Percentiles rank a stretch among this genome's conserved stretches.
Evolutionary conservation across 2,113 vertebrate genomes (phyloP).

Genomic region (Falco punctatus): DNA sequence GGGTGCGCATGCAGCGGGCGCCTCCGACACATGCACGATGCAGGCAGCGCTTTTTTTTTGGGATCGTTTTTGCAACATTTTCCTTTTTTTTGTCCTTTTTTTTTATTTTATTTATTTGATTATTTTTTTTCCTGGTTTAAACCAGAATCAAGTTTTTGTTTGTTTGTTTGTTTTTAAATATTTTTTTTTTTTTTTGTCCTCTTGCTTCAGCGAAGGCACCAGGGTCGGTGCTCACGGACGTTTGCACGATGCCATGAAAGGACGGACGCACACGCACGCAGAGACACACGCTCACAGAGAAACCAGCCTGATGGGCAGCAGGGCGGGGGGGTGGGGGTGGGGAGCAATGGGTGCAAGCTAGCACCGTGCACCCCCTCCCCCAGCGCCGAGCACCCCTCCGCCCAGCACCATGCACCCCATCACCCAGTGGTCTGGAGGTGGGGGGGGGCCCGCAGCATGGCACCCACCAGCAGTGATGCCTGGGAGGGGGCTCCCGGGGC

Average conservation of each 20-base stretch:
- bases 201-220: background rate
- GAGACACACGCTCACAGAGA: background rate
- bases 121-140: background rate
- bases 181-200: background rate
- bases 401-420: background rate
- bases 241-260: slow-evolving; percentile 16
- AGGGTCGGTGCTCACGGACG: background rate
- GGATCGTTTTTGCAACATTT: background rate
- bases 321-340: background rate
- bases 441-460: background rate
- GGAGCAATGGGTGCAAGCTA: background rate
- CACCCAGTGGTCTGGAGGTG: background rate
- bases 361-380: background rate
- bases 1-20: slow-evolving; percentile 48
- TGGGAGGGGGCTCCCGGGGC: too few relatives aligned
- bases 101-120: too few relatives aligned
- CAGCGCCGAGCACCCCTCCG: background rate
- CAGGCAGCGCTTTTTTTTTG: background rate
- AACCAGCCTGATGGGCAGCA: background rate
- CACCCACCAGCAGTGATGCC: background rate
- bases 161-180: too few relatives aligned
- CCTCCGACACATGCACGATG: slow-evolving; percentile 38
- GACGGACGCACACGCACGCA: background rate
- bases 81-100: background rate
- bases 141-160: background rate